phyloP scores from a whole-genome alignment of 2,888 invertebrate genomes.

The Stramonita haemastoma region DNA sequence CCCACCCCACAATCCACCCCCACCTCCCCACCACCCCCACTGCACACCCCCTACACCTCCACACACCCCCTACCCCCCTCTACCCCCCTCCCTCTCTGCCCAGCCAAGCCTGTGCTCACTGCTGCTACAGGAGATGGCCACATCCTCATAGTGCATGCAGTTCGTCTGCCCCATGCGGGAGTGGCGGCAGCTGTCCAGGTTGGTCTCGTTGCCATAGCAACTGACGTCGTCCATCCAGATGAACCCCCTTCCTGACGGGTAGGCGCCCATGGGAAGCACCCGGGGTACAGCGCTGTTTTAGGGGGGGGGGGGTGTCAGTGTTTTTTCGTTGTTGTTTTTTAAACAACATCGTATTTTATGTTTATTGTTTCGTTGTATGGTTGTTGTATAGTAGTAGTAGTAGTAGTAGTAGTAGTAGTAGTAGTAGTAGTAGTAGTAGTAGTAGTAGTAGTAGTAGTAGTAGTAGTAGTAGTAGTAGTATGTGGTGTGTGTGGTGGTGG shows the following conservation, averaged over 20 bases:
- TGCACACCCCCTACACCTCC: neutral
- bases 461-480: too few species aligned
- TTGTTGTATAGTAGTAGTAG: too few species aligned
- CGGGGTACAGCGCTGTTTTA: slow-evolving; percentile 16
- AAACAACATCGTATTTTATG: neutral
- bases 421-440: too few species aligned
- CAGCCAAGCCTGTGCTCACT: slow-evolving; percentile 11
- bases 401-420: too few species aligned
- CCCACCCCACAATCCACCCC: too few species aligned
- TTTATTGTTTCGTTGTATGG: neutral
- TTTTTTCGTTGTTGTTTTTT: too few species aligned
- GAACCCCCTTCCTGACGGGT: slow-evolving; percentile 56
- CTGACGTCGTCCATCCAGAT: slow-evolving; percentile 65
- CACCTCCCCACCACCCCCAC: too few species aligned
- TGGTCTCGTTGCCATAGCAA: slow-evolving; percentile 59
- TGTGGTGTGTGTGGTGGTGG: too few species aligned
- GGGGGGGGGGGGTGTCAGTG: too few species aligned
- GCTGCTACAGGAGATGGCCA: slow-evolving; percentile 59
- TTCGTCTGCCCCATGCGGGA: slow-evolving; percentile 58
- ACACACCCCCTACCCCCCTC: neutral
- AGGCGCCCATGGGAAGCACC: neutral
- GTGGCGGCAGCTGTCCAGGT: slow-evolving; percentile 59
- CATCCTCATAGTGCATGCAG: slow-evolving; percentile 62
- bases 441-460: too few species aligned
- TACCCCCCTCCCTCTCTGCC: neutral